Evolutionary conservation across 2,797 vertebrate species (phyloP).

Genomic region (Heterohyrax brucei): DNA sequence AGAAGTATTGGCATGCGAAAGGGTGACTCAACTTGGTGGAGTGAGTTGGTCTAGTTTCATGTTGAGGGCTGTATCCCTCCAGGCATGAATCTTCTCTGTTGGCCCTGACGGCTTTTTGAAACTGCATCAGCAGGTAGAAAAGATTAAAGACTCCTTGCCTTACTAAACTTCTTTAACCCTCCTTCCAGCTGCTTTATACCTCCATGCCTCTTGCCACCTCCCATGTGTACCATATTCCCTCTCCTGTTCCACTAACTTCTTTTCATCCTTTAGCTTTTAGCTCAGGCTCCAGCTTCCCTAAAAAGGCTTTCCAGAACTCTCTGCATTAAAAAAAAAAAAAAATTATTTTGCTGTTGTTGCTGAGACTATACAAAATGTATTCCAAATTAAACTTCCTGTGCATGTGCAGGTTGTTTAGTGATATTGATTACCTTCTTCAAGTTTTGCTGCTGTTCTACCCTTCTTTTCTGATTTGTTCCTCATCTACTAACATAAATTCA

Average conservation of each 20-base stretch:
- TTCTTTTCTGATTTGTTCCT: too few species aligned
- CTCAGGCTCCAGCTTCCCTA: neutral
- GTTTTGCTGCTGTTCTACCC: too few species aligned
- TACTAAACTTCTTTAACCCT: too few species aligned
- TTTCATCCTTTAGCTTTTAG: neutral
- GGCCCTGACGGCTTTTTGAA: neutral
- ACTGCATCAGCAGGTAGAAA: neutral
- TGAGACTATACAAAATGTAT: too few species aligned
- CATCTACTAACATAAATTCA: too few species aligned
- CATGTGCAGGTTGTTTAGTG: too few species aligned
- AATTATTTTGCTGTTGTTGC: too few species aligned
- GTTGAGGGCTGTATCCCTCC: neutral
- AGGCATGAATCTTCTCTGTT: slow-evolving; percentile 29
- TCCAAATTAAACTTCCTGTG: too few species aligned
- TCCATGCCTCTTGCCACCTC: neutral
- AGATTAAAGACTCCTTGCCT: slow-evolving; percentile 6
- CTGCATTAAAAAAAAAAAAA: too few species aligned
- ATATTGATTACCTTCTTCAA: too few species aligned
- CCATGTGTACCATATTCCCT: neutral
- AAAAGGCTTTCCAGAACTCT: neutral
- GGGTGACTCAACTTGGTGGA: neutral
- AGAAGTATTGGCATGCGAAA: neutral
- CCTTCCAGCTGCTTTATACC: neutral
- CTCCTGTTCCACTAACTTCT: neutral
- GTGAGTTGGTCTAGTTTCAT: slow-evolving; percentile 20